Percentiles rank a stretch among this genome's conserved stretches.
Evolutionary conservation across 1,140 invertebrate species (phyloP).

Genomic region (Phymorhynchus buccinoides): DNA sequence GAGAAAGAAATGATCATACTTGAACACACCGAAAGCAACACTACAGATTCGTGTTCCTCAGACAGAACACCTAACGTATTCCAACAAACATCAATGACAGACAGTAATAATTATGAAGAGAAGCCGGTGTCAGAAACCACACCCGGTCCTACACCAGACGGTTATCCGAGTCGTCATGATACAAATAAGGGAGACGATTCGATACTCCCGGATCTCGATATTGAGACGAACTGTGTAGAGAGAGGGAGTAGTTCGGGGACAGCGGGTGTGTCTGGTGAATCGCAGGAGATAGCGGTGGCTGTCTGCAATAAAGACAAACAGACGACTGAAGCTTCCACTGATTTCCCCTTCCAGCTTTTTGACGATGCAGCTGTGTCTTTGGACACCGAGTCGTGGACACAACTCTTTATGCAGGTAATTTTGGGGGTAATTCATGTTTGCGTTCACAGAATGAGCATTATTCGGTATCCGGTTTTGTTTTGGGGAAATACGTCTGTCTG

Average conservation of each 20-base stretch:
- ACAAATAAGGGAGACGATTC: background rate
- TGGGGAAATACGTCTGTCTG: background rate
- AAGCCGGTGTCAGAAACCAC: background rate
- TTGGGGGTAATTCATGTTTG: too few species aligned
- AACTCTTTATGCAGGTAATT: background rate
- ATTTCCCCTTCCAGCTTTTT: background rate
- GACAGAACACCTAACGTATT: background rate
- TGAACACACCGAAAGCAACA: background rate
- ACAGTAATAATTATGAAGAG: background rate
- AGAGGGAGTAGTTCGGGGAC: background rate
- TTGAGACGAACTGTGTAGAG: background rate
- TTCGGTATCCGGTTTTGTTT: background rate
- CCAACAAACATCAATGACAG: background rate
- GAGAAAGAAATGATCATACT: background rate
- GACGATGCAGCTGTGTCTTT: background rate
- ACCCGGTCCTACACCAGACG: background rate
- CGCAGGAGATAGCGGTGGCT: background rate
- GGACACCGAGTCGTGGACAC: constrained; percentile 19
- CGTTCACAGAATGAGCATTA: too few species aligned
- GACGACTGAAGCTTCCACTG: background rate
- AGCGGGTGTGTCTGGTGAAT: background rate
- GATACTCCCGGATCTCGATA: background rate
- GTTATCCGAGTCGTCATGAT: background rate
- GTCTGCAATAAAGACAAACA: too few species aligned
- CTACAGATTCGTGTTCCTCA: background rate